Evolutionary conservation across 1,140 invertebrate species (phyloP), one percentile per base, ranked within the genome.

Genomic region (Platyscapa corneri): DNA sequence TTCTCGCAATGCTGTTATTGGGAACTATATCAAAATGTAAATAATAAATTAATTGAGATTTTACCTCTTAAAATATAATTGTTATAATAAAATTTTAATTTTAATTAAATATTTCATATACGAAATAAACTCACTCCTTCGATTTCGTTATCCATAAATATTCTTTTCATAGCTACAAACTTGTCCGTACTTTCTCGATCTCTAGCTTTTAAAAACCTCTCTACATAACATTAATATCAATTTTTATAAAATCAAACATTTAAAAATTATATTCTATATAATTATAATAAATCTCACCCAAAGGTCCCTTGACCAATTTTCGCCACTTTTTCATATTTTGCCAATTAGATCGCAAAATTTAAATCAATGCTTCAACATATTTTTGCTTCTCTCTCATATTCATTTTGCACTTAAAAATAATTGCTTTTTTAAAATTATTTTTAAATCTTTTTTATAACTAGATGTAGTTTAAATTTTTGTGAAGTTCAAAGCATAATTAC

Each of bases 241-340:
- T 77, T 1, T 46, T 42, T 30, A 8, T 49, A 49, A 42, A 46
- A 27, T 46, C 10, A 77, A 77, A 53, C 32, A 53, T 32, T 42
- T 53, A 30, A 49, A 46, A 7, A 46, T 75, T 30, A 46, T 1
- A 8, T 75, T 75, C 18, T 27, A 30, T 70, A 23, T 23, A 53
- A 65, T 39, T 5, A 42, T 30, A 34, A 77, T 2, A 37, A 23
- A 30, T 91, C 93, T 94, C 93, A 97, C 97, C 97, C 98, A 92
- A 99, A 99, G 0, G 99, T 99, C 79, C 99, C 99, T 93, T 99
- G 99, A 0, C 99, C 99, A 90, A 99, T 99, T 96, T 99, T 99
- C 0, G 97, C 96, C 14, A 99, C 95, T 94, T 98, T 98, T 92
- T 99, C 98, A 94, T 99, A 99, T 93, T 99, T 98, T 7, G 95